A percentile compares a stretch with the other conserved stretches of the same genome.
Conservation (phyloP, 2,113 vertebrate genomes). For the Lasiurus borealis region DNA sequence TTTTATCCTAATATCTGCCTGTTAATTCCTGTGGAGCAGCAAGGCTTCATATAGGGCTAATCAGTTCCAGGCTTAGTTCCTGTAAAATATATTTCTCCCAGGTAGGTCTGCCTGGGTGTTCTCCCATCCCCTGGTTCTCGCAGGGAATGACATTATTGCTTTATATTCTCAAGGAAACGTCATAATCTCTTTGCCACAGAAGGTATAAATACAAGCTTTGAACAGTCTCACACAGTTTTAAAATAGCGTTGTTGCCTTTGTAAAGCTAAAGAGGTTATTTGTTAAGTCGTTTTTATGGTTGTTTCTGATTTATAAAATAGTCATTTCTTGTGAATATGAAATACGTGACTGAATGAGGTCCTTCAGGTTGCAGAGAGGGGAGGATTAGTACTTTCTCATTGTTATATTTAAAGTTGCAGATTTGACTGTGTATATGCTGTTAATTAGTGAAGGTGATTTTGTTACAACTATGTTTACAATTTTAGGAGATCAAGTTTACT, state of each 20-base stretch:
- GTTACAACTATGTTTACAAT: background rate
- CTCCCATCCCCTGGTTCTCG: background rate
- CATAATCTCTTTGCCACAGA: background rate
- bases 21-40: background rate
- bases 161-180: background rate
- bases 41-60: fast-evolving
- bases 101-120: background rate
- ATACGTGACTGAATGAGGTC: background rate
- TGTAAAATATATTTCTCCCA: background rate
- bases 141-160: background rate
- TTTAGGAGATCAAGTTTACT: background rate
- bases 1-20: background rate
- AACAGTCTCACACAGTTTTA: background rate
- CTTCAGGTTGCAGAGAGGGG: background rate
- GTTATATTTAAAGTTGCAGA: background rate
- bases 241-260: background rate
- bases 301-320: background rate
- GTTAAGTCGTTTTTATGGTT: background rate
- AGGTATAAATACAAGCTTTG: background rate
- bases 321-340: background rate
- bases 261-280: background rate
- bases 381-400: background rate
- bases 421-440: background rate
- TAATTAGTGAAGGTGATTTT: background rate
- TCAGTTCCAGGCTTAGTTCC: background rate